Evolutionary conservation across 1,140 invertebrate species (phyloP).

Genomic region (Aporrectodea caliginosa): DNA sequence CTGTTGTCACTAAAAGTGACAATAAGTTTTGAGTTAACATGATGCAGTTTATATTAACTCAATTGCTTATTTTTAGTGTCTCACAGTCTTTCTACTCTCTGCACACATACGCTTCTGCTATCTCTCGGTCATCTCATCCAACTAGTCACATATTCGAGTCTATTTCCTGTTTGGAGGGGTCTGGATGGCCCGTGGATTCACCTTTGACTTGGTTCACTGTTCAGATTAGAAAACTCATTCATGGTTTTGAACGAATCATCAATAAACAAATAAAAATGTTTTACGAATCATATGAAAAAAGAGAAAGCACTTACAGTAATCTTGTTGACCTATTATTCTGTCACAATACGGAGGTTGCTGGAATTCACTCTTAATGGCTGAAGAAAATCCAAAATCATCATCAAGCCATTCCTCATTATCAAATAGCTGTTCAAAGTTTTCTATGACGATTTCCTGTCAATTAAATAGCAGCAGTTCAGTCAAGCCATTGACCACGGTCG

Average conservation of each 20-base stretch:
- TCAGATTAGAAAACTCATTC: background rate
- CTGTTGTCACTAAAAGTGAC: too few relatives aligned
- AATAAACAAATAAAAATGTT: background rate
- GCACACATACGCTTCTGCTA: too few relatives aligned
- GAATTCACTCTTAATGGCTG: background rate
- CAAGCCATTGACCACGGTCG: too few relatives aligned
- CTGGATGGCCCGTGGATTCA: background rate
- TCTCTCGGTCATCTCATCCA: too few relatives aligned
- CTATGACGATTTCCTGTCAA: background rate
- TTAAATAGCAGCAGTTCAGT: too few relatives aligned
- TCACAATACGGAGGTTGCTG: background rate
- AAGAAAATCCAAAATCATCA: constrained; percentile 1
- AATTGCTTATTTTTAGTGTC: too few relatives aligned
- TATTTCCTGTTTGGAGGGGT: background rate
- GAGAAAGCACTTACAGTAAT: background rate
- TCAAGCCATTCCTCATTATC: background rate
- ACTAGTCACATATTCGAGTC: too few relatives aligned
- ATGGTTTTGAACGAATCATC: background rate
- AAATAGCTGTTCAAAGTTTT: background rate
- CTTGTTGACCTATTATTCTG: background rate
- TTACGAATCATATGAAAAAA: background rate
- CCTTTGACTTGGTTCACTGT: background rate
- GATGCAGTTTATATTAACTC: too few relatives aligned
- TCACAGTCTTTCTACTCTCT: too few relatives aligned
- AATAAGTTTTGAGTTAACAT: too few relatives aligned